Conservation (phyloP, 2,888 invertebrate genomes). For the Ormyrus rosae region DNA sequence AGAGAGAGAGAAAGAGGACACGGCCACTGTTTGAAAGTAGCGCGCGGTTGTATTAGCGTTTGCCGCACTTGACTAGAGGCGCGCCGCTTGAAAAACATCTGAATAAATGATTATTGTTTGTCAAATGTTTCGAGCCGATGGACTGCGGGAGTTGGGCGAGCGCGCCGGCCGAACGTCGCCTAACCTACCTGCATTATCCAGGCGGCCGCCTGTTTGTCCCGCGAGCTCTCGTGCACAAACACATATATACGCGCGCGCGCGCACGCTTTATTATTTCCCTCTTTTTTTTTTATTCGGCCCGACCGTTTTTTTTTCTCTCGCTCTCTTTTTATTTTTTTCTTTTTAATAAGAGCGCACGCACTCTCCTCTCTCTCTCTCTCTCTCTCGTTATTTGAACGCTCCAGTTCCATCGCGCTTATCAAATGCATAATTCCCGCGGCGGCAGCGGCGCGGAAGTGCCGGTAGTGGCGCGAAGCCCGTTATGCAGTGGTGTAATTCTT, state of each 20-base stretch:
- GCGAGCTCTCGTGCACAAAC: constrained; percentile 13
- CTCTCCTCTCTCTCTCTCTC: neutral
- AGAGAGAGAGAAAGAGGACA: constrained; percentile 16
- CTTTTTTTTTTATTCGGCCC: neutral
- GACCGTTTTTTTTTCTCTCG: neutral
- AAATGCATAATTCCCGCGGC: constrained; percentile 71
- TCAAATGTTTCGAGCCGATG: constrained; percentile 70
- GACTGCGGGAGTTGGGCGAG: constrained; percentile 52
- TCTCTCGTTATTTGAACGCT: constrained; percentile 72
- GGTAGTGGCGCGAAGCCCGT: constrained; percentile 21
- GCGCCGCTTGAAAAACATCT: constrained; percentile 71
- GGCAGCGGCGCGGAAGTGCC: constrained; percentile 64
- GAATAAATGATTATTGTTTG: constrained; percentile 76
- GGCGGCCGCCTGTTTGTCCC: constrained; percentile 15
- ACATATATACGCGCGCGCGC: neutral
- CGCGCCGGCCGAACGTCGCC: constrained; percentile 18
- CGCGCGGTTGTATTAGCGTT: constrained; percentile 25
- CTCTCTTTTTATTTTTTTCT: constrained; percentile 2
- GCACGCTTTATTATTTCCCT: neutral
- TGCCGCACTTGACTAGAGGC: neutral
- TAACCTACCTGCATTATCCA: no score
- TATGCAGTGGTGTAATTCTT: constrained; percentile 32
- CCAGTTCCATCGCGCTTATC: constrained; percentile 71
- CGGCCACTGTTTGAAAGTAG: constrained; percentile 32
- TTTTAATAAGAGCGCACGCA: neutral